Base-by-base conservation (phyloP, 2,113 vertebrate species). In the Xyliphius kryptos region DNA sequence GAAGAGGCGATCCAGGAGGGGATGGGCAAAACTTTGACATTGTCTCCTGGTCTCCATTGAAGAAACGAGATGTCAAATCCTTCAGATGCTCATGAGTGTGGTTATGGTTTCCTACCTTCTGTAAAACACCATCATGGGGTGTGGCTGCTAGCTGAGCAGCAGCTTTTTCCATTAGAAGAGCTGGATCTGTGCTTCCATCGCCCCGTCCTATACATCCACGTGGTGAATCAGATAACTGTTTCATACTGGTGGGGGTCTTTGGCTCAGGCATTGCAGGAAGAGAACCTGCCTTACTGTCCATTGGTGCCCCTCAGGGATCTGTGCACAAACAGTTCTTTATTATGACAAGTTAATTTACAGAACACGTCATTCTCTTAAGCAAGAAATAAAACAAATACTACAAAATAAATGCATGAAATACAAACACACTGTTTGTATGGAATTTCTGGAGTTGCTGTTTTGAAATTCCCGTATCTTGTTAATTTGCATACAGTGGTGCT, bases 61-160 rank as follows among this genome's bases (percentile, higher is more conserved):
- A 91, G 44, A 98, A 88, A 1, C 87, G 88, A 15, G 92, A 93
- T 20, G 96, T 94, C 2, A 98, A 83, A 76, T 96, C 95, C 79
- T 93, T 94, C 59, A 98, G 79, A 73, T 88, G 90, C 67, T 96
- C 92, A 0, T 90, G 86, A 26, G 88, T 85, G 1, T 85, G 81
- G 71, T 77, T 85, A 1, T 91, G 92, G 74, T 89, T 89, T 0
- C 94, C 88, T 22, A 94, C 93, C 72, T 90, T 95, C 51, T 89
- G 91, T 67, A 91, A 82, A 64, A 91, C 92, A 0, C 91, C 82
- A 43, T 97, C 92, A 70, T 92, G 93, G 4, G 96, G 81, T 13
- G 89, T 85, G 63, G 88, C 83, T 1, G 92, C 89, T 62, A 97
- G 86, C 64, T 91, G 92, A 22, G 90, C 81, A 9, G 83, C 80